A percentile compares a stretch with the other conserved stretches of the same genome.
Evolutionary conservation across 2,888 invertebrate genomes (phyloP).

Genomic region (Drosophila mercatorum): DNA sequence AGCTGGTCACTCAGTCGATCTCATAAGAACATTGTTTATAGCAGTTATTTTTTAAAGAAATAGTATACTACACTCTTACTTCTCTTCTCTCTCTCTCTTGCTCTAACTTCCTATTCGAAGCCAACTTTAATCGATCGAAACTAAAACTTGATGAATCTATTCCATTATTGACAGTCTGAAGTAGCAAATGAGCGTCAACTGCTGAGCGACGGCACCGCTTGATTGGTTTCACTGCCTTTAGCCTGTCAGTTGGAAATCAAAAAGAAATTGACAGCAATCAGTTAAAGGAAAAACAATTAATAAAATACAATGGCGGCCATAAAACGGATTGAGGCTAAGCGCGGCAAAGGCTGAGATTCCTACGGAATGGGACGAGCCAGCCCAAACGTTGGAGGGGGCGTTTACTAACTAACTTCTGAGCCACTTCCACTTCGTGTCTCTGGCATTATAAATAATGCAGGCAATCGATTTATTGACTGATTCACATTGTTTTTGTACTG

Average conservation of each 20-base stretch:
- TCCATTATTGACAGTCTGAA: slow-evolving; percentile 10
- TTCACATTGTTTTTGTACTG: slow-evolving; percentile 45
- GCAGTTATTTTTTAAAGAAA: too few relatives aligned
- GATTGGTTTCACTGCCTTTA: slow-evolving; percentile 17
- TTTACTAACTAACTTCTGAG: slow-evolving; percentile 41
- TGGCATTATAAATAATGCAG: slow-evolving; percentile 70
- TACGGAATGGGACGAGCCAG: background rate
- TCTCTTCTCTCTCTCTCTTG: too few relatives aligned
- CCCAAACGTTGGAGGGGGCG: slow-evolving; percentile 11
- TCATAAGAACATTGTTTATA: too few relatives aligned
- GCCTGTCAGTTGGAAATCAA: slow-evolving; percentile 50
- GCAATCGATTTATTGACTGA: slow-evolving; percentile 76
- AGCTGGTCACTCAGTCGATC: too few relatives aligned
- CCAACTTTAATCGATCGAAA: background rate
- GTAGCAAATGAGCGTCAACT: slow-evolving; percentile 9
- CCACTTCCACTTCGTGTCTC: slow-evolving; percentile 38
- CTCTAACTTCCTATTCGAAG: too few relatives aligned
- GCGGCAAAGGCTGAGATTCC: slow-evolving; percentile 46
- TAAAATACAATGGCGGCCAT: slow-evolving; percentile 35
- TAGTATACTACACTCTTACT: too few relatives aligned
- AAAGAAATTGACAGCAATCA: slow-evolving; percentile 63
- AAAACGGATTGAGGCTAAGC: slow-evolving; percentile 35
- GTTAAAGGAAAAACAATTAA: slow-evolving; percentile 65
- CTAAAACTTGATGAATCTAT: background rate
- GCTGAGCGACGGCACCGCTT: background rate